Evolutionary conservation across 1,140 invertebrate species (phyloP).

Genomic region (Hyposmocoma kahamanoa): DNA sequence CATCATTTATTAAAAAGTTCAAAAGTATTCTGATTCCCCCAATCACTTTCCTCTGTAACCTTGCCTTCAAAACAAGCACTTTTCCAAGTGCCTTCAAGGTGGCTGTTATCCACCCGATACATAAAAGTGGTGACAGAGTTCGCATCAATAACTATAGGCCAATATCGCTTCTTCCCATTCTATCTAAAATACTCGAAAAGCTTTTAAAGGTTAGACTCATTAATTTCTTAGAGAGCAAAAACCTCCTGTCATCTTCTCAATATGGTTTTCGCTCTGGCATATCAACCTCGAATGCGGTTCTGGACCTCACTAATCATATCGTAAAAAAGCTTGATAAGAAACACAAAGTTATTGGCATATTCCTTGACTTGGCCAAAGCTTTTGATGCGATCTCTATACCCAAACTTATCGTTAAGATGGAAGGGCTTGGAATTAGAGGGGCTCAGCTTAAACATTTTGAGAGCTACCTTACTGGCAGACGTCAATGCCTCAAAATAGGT

Average conservation of each 20-base stretch:
- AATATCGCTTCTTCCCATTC: background rate
- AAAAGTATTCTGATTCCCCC: no score
- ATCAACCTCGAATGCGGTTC: slow-evolving; percentile 1
- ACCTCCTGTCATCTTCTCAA: background rate
- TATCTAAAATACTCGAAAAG: slow-evolving; percentile 7
- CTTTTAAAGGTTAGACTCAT: background rate
- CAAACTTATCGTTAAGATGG: background rate
- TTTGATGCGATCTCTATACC: background rate
- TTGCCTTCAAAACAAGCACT: no score
- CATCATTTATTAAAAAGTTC: no score
- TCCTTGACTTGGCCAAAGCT: background rate
- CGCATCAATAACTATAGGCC: background rate
- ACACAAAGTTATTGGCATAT: background rate
- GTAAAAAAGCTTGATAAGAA: background rate
- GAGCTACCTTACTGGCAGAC: background rate
- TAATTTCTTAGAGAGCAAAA: background rate
- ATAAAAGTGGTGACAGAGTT: background rate
- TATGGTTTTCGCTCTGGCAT: background rate
- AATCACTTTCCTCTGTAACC: no score
- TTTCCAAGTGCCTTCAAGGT: background rate
- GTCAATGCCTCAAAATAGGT: background rate
- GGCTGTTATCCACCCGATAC: no score
- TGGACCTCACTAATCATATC: background rate
- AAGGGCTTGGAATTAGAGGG: background rate
- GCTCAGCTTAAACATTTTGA: background rate